Percentiles rank a stretch among this genome's conserved stretches.
These are phyloP conservation scores for Ctenomys sociabilis DNA, from an alignment of 2,113 vertebrate species.

Conservation along the genomic window DNA sequence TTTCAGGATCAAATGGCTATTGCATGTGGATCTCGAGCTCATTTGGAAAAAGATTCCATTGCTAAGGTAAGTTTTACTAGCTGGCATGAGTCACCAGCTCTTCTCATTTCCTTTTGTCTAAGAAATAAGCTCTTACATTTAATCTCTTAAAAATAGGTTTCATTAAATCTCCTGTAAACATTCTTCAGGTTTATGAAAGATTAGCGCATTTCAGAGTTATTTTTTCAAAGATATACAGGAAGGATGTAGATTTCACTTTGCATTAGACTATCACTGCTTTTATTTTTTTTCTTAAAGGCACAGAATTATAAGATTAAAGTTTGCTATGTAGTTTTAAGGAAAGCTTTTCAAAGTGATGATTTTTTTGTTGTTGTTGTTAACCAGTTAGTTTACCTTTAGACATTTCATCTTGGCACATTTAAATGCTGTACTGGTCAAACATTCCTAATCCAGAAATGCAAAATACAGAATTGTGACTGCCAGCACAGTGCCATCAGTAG, in stretches of 20 bases:
- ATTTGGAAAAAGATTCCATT: constrained; percentile 94
- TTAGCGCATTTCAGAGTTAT: neutral
- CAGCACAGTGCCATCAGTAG: neutral
- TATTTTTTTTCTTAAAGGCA: neutral
- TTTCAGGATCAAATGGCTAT: constrained; percentile 94
- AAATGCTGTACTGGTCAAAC: neutral
- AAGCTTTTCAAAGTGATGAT: neutral
- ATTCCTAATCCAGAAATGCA: neutral
- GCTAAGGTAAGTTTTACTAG: constrained; percentile 89
- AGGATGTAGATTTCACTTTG: neutral
- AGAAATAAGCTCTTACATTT: neutral
- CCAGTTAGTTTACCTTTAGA: neutral
- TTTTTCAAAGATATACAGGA: neutral
- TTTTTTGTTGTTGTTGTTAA: neutral
- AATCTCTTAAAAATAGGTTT: neutral
- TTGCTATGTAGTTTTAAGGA: neutral
- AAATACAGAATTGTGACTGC: neutral
- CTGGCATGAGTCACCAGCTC: neutral
- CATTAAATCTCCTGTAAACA: neutral
- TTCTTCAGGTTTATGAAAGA: neutral
- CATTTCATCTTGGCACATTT: neutral
- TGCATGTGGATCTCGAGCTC: constrained; percentile 98
- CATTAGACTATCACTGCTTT: neutral
- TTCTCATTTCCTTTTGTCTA: neutral
- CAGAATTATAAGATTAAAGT: neutral